Evolutionary conservation across 2,797 vertebrate species (phyloP).

Genomic region (Synanceia verrucosa): DNA sequence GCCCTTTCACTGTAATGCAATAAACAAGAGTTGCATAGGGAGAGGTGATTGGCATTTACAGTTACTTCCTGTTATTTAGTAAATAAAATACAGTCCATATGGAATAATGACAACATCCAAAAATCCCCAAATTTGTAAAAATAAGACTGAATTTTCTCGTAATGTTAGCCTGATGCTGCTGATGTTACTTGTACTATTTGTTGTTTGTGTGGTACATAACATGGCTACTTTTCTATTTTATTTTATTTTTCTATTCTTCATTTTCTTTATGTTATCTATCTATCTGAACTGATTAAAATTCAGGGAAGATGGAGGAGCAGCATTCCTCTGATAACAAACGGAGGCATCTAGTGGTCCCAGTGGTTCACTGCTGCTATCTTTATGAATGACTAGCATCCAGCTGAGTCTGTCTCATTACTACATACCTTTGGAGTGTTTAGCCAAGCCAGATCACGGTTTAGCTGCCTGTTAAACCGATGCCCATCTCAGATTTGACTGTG

Average conservation of each 20-base stretch:
- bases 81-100: background rate
- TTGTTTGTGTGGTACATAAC: no score
- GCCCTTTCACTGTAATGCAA: background rate
- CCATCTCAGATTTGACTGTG: slow-evolving; percentile 57
- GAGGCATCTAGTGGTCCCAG: slow-evolving; percentile 64
- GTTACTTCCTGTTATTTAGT: background rate
- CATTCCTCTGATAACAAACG: slow-evolving; percentile 33
- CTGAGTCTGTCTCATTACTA: slow-evolving; percentile 7
- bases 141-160: no score
- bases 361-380: slow-evolving; percentile 32
- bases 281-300: no score
- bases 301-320: no score
- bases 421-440: slow-evolving; percentile 7
- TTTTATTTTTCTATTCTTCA: no score
- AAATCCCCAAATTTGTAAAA: background rate
- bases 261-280: no score
- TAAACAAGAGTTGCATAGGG: background rate
- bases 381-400: background rate
- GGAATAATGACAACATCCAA: background rate
- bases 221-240: no score
- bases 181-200: no score
- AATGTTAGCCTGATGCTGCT: no score
- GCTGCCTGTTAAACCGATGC: slow-evolving; percentile 31
- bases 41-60: background rate
- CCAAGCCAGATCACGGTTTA: slow-evolving; percentile 22